These are phyloP conservation scores for Ptychodera flava DNA, from an alignment of 35 echinoderm and acorn worm species.

Conservation along the genomic window DNA sequence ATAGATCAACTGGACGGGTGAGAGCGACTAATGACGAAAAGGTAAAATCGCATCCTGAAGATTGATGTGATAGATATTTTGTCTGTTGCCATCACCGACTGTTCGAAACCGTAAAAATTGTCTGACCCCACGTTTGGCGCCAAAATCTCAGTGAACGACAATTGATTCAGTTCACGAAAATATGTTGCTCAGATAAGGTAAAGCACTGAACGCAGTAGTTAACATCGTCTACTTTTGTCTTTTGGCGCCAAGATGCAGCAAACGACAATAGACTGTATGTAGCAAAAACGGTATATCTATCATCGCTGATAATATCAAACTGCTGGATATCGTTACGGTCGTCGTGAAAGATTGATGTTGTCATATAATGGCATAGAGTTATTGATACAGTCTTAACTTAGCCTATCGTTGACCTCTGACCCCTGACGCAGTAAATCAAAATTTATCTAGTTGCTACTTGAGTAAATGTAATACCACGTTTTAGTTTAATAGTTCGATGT, in stretches of 20 bases:
- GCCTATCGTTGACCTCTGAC: neutral
- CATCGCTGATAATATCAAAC: neutral
- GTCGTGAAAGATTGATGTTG: neutral
- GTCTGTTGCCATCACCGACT: too few relatives aligned
- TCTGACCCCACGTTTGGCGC: too few relatives aligned
- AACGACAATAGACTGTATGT: neutral
- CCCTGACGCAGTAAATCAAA: neutral
- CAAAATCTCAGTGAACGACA: too few relatives aligned
- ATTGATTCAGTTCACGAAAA: too few relatives aligned
- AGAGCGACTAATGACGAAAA: too few relatives aligned
- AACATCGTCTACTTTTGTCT: too few relatives aligned
- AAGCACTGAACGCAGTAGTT: too few relatives aligned
- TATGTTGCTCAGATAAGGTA: too few relatives aligned
- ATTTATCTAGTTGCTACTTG: neutral
- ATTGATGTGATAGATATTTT: too few relatives aligned
- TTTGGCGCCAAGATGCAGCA: neutral
- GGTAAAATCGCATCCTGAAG: too few relatives aligned
- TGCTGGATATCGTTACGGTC: neutral
- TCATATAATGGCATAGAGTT: neutral
- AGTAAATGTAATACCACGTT: neutral
- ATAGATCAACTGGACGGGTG: too few relatives aligned
- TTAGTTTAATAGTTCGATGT: neutral
- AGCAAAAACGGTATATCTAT: neutral
- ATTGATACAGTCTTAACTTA: conserved; percentile 2
- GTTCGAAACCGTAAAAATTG: too few relatives aligned